Base-by-base conservation (phyloP, 2,888 invertebrate species). In the Nomada fucata region DNA sequence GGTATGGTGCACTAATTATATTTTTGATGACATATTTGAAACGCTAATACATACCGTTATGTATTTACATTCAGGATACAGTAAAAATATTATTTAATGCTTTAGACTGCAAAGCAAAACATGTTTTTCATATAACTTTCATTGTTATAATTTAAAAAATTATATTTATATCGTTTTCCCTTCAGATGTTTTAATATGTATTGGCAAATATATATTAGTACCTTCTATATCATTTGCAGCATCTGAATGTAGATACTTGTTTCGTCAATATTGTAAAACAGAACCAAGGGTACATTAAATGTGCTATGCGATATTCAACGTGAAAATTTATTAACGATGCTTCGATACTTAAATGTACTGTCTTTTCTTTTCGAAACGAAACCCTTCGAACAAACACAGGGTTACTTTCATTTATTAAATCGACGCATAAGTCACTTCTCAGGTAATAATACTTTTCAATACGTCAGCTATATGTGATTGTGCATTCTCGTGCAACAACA, bases 181-280 rank as follows among this genome's bases (percentile, higher is more conserved):
- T 59, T 63, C 29, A 18, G 18, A 20, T 59, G 52, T 42, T 44
- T 13, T 9, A 67, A 53, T n/a, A 60, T 47, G 10, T 11, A 36
- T 23, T 47, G 13, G 29, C 23, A 64, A 63, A 36, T 50, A 36
- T 20, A 47, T 47, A 11, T n/a, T 44, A 13, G n/a, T 47, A 47
- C 15, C 20, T 69, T 55, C 36, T 75, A 61, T 50, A 53, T 65
- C 50, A 26, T 78, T 50, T 53, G 55, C 9, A 67, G 1, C 72
- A 50, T 75, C 69, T 79, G 85, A 13, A 74, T 74, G 76, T 83
- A 81, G 79, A 78, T 79, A 72, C 53, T 59, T 57, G 64, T 82
- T 77, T 74, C 68, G 52, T 59, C 64, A 76, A 75, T 67, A 79
- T 50, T 61, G 57, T 52, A 60, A 10, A 53, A 53, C 26, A 59